phyloP scores from a whole-genome alignment of 2,888 invertebrate species.

The Tetragonula carbonaria region DNA sequence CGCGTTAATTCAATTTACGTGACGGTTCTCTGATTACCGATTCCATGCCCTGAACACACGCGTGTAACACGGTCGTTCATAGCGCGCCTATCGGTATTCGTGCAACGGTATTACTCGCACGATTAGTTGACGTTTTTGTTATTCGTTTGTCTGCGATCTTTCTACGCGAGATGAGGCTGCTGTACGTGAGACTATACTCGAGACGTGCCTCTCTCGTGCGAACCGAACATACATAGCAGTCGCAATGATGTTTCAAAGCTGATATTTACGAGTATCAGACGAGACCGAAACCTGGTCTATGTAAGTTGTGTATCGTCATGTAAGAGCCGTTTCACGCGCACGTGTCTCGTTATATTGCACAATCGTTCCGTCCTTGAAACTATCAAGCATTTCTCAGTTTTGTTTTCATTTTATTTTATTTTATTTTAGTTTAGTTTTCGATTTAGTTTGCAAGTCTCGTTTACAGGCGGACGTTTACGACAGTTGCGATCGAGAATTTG shows the following conservation, averaged over 20 bases:
- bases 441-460: not conserved
- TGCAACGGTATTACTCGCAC: not conserved
- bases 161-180: not conserved
- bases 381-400: not conserved
- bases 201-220: too few species aligned
- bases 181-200: not conserved
- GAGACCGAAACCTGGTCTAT: not conserved
- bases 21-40: not conserved
- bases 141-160: too few species aligned
- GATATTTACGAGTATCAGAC: too few species aligned
- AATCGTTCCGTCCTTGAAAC: slow-evolving; percentile 13
- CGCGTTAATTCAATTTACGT: not conserved
- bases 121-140: not conserved
- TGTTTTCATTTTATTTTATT: not conserved
- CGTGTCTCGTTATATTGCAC: not conserved
- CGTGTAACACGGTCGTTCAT: not conserved
- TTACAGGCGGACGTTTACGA: too few species aligned
- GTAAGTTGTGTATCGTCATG: too few species aligned
- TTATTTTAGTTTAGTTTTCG: not conserved
- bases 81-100: not conserved
- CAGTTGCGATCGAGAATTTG: not conserved
- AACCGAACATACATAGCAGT: too few species aligned
- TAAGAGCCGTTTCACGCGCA: too few species aligned
- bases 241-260: too few species aligned
- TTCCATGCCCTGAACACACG: too few species aligned